Evolutionary conservation across 1,140 invertebrate genomes (phyloP), one percentile per base, ranked within the genome.

Genomic region (Cecropterus lyciades): DNA sequence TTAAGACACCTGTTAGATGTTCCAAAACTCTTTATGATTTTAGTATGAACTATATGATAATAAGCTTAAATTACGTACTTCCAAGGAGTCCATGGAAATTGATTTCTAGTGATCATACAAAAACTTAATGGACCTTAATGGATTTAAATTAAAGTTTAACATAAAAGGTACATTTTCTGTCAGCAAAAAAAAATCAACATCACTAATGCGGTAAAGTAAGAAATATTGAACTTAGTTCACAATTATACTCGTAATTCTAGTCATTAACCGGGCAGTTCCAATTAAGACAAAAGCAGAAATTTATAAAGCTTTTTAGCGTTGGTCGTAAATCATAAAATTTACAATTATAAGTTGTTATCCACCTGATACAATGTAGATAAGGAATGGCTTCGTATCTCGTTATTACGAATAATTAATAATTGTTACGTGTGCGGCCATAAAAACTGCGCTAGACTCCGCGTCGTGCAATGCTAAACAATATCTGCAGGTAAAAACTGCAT

Each of bases 401-500:
- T 52, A 27, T 40, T 15, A 63, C 17, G 48, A 63, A 63, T 63
- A 52, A 51, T 63, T 43, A 52, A 52, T 43, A n/a, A 51, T 63
- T 49, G 27, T 62, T 48, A 49, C n/a, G 45, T 52, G 24, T 33
- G 30, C 30, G 17, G 49, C 13, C 15, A 52, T 51, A 62, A 62
- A 62, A 62, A 62, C 46, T 17, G 5, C 3, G 14, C 42, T 37
- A n/a, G 57, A 33, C 57, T 6, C 0, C 27, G 14, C 45, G 45
- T 16, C 7, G 37, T 56, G 53, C 55, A 20, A 46, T 46, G 15
- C 8, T 27, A 45, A 20, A 57, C 55, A 40, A 62, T 49, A 11
- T 15, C 11, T 51, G 11, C 27, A 49, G 9, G 45, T 62, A 62
- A 62, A 62, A 48, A 62, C 1, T 24, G 46, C 45, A 62, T 49